phyloP scores from a whole-genome alignment of 2,113 vertebrate genomes.

The Platysteira castanea region DNA sequence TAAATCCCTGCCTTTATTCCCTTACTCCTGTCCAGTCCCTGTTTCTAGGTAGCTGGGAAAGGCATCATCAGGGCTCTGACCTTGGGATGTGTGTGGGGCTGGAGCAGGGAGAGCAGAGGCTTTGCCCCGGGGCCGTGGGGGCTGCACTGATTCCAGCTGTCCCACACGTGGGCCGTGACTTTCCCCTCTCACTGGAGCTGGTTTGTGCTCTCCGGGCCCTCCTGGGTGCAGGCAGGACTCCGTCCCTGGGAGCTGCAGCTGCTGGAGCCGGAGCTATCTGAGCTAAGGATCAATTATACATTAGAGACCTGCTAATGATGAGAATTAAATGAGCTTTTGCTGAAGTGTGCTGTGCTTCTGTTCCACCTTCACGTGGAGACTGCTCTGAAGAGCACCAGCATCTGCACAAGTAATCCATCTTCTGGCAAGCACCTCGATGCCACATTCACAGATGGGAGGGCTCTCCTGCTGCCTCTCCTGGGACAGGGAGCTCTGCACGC shows the following conservation, averaged over 20 bases:
- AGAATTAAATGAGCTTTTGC: constrained; percentile 71
- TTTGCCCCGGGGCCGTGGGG: not conserved
- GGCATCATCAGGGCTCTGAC: no score
- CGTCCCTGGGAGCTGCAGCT: not conserved
- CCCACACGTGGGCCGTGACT: not conserved
- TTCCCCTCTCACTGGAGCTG: not conserved
- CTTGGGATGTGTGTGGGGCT: not conserved
- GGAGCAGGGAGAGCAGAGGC: not conserved
- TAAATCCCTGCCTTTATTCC: no score
- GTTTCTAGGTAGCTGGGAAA: no score
- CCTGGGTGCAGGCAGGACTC: not conserved
- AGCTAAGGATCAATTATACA: constrained; percentile 68
- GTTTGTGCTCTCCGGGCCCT: not conserved
- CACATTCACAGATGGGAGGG: not conserved
- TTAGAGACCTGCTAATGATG: constrained; percentile 64
- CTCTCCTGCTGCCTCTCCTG: not conserved
- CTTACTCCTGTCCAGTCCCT: no score
- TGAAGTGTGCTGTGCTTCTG: not conserved
- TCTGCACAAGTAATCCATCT: constrained; percentile 66
- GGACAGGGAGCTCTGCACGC: not conserved
- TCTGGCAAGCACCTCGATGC: constrained; percentile 26
- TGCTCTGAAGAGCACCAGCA: constrained; percentile 62
- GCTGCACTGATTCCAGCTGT: not conserved
- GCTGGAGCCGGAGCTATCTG: not conserved
- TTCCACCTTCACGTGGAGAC: constrained; percentile 52